These are phyloP conservation scores for Silurus meridionalis DNA, from an alignment of 2,113 vertebrate species.

Conservation along the genomic window DNA sequence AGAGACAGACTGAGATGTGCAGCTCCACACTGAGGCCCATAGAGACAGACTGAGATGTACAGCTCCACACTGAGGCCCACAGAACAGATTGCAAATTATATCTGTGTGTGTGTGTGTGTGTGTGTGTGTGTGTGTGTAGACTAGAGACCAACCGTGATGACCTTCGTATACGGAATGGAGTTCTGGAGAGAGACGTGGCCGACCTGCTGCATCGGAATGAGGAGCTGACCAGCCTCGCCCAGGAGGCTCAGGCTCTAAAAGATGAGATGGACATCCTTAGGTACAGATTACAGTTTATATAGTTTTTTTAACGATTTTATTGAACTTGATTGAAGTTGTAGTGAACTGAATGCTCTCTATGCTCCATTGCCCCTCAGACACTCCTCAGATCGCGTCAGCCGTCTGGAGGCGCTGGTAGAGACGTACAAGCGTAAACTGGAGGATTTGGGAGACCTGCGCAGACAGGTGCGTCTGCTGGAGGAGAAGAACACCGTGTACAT, in stretches of 20 bases:
- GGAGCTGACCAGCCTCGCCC: constrained; percentile 83
- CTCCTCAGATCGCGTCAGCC: constrained; percentile 83
- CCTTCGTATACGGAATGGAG: constrained; percentile 66
- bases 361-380: constrained; percentile 71
- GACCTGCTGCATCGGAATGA: constrained; percentile 82
- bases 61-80: too few species aligned
- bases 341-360: too few species aligned
- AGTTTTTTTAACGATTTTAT: not conserved
- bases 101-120: not conserved
- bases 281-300: constrained; percentile 57
- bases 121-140: constrained; percentile 59
- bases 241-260: constrained; percentile 84
- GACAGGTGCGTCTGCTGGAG: constrained; percentile 89
- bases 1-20: not conserved
- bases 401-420: constrained; percentile 82
- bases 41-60: too few species aligned
- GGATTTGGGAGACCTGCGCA: constrained; percentile 84
- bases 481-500: constrained; percentile 85
- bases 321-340: not conserved
- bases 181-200: constrained; percentile 74
- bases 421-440: constrained; percentile 85
- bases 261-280: constrained; percentile 92
- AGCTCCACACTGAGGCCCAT: not conserved
- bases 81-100: not conserved
- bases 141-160: constrained; percentile 84